phyloP scores from a whole-genome alignment of 2,113 vertebrate species.

The Gymnarchus niloticus region DNA sequence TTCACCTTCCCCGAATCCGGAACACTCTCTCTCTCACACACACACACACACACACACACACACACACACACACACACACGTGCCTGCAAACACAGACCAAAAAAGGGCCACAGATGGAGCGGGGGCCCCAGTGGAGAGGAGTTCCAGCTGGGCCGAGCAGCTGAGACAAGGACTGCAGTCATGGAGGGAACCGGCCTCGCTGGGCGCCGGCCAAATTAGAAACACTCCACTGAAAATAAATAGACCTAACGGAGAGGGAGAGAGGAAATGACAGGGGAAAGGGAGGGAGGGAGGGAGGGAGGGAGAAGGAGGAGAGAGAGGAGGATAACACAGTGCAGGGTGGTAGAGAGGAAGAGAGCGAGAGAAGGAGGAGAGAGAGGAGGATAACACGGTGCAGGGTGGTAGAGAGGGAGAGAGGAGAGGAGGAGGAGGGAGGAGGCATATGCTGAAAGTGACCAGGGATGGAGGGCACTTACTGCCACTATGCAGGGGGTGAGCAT shows the following conservation, averaged over 20 bases:
- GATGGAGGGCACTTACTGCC: neutral
- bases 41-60: constrained; percentile 1
- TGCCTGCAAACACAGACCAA: constrained; percentile 13
- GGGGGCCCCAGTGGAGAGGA: constrained; percentile 59
- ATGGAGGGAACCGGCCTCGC: constrained; percentile 60
- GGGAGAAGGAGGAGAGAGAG: neutral
- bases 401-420: constrained; percentile 32
- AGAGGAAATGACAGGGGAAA: constrained; percentile 24
- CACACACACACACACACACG: constrained; percentile 28
- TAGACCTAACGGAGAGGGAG: constrained; percentile 51
- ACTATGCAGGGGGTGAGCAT: constrained; percentile 43
- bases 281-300: constrained; percentile 36
- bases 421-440: constrained; percentile 34
- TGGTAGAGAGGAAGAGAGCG: constrained; percentile 32
- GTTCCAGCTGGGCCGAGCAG: constrained; percentile 70
- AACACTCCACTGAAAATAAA: constrained; percentile 68
- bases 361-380: neutral
- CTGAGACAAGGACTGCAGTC: constrained; percentile 69
- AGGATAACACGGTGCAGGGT: neutral
- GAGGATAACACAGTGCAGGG: neutral
- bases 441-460: constrained; percentile 21
- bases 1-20: neutral
- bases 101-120: constrained; percentile 63
- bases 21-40: constrained; percentile 4
- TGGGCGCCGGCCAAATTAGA: constrained; percentile 65